Evolutionary conservation across 1,140 invertebrate species (phyloP).

Genomic region (Phthorimaea operculella): DNA sequence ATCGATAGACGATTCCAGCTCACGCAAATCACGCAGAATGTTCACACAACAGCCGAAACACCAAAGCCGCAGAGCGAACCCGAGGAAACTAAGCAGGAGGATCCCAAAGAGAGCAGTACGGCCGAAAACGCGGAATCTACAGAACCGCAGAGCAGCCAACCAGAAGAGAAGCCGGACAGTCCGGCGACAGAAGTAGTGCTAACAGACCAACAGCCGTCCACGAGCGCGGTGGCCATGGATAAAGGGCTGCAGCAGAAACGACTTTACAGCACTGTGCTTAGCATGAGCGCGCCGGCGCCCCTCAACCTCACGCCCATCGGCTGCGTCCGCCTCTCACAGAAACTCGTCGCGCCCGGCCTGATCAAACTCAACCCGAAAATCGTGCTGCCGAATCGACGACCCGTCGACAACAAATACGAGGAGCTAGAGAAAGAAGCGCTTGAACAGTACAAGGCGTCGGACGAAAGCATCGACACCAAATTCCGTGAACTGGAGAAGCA

Average conservation of each 20-base stretch:
- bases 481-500: conserved; percentile 59
- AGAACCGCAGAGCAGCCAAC: conserved; percentile 14
- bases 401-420: conserved; percentile 55
- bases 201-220: conserved; percentile 41
- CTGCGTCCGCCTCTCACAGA: conserved; percentile 46
- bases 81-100: conserved; percentile 19
- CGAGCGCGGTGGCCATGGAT: conserved; percentile 40
- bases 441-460: conserved; percentile 64
- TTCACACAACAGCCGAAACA: conserved; percentile 9
- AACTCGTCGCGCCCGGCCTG: conserved; percentile 47
- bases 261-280: conserved; percentile 57
- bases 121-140: background rate
- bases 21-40: conserved; percentile 14
- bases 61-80: conserved; percentile 4
- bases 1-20: conserved; percentile 29
- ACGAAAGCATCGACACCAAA: conserved; percentile 63
- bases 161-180: conserved; percentile 19
- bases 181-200: conserved; percentile 21
- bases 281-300: conserved; percentile 45
- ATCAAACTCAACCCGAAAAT: conserved; percentile 56
- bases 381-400: conserved; percentile 35
- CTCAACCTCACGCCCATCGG: conserved; percentile 32
- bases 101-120: conserved; percentile 11
- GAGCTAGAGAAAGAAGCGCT: conserved; percentile 62
- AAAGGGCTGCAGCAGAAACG: conserved; percentile 44